Base-by-base conservation (phyloP, 1,140 invertebrate genomes). In the Drosophila bipectinata region DNA sequence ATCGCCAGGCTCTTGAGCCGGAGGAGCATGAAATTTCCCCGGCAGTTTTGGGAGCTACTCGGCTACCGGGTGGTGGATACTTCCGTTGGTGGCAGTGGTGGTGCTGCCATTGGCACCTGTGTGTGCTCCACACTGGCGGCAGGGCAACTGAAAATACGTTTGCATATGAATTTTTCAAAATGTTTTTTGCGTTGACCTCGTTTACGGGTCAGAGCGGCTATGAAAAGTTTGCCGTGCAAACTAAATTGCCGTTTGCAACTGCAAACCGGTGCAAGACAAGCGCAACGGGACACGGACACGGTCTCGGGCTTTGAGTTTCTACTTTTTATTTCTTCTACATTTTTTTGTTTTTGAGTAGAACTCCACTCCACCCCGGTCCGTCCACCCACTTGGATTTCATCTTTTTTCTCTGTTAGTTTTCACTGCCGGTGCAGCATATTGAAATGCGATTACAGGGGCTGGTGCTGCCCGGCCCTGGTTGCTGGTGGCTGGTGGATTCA, bases 151-250 rank as follows among this genome's bases (percentile, higher is more conserved):
- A 78, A 80, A 87, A 87, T 87, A 87, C 82, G 82, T 87, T 87
- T 87, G 82, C 82, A 82, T 87, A 87, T 87, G 82, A 87, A 87
- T 87, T 88, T 87, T 87, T 87, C 83, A 87, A 87, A 87, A 87
- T 87, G 82, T 82, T 87, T 87, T 84, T 87, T 87, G 68, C 79
- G 72, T 72, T 87, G 82, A 87, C 82, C 82, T 82, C 82, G 82
- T 87, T 87, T 87, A 87, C 82, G 78, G 82, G 82, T 87, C 82
- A 87, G 82, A 69, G 69, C 64, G 59, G 56, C 82, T 87, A 87
- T 87, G 83, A 87, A 87, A 87, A 87, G 74, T 87, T 87, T 82
- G 66, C 81, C 80, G 59, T 79, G 74, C 76, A 84, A 87, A 85
- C 82, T 87, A 82, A 85, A 85, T 85, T 85, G 82, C 82, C 83